These are phyloP conservation scores for Cheirogaleus major DNA, from an alignment of 2,797 vertebrate species.

Conservation along the genomic window DNA sequence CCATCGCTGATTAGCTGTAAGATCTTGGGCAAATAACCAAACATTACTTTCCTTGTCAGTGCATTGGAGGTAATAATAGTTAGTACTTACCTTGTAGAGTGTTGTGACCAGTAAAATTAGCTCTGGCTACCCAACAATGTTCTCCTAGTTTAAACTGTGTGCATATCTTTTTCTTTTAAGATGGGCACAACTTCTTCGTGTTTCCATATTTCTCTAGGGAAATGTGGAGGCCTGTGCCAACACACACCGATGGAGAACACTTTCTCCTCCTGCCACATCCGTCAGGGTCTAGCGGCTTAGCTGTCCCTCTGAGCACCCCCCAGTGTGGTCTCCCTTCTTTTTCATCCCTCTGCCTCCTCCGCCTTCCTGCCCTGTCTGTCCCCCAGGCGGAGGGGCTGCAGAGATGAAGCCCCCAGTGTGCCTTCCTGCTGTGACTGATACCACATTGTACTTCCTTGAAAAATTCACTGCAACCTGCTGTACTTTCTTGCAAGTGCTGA, in stretches of 20 bases:
- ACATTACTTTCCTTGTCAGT: not conserved
- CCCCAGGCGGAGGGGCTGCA: not conserved
- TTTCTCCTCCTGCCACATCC: not conserved
- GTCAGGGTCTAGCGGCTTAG: not conserved
- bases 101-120: not conserved
- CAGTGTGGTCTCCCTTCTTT: not conserved
- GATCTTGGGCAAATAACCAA: not conserved
- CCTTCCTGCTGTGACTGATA: conserved; percentile 68
- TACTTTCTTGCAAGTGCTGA: conserved; percentile 80
- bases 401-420: not conserved
- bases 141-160: not conserved
- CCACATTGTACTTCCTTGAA: conserved; percentile 83
- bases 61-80: not conserved
- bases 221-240: not conserved
- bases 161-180: not conserved
- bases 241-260: not conserved
- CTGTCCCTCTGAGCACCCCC: not conserved
- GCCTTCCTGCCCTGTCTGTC: not conserved
- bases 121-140: not conserved
- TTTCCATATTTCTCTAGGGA: not conserved
- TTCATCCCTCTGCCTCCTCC: not conserved
- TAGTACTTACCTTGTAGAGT: not conserved
- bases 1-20: not conserved
- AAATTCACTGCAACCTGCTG: conserved; percentile 75
- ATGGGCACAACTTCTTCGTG: not conserved